These are phyloP conservation scores for Phallusia fumigata DNA, from an alignment of 23 tunicate genomes.

Conservation along the genomic window DNA sequence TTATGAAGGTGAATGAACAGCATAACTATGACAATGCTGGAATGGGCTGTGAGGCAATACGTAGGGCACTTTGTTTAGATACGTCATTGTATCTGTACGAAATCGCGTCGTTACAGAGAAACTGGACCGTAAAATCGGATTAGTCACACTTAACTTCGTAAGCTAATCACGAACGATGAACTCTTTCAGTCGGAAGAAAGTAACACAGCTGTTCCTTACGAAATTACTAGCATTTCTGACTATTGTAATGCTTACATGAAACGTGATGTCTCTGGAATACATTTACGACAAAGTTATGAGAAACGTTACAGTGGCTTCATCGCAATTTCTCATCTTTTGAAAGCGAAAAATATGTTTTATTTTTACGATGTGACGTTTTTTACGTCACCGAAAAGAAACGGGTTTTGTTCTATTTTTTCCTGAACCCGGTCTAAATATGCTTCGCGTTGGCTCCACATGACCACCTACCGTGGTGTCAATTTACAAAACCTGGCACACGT, in stretches of 20 bases:
- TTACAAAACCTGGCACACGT: constrained; percentile 1
- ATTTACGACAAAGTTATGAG: background rate
- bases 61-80: background rate
- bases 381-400: background rate
- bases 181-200: background rate
- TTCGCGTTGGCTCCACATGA: constrained; percentile 1
- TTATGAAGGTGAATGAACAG: no score
- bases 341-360: no score
- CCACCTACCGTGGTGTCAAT: background rate
- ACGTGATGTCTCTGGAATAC: background rate
- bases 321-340: no score
- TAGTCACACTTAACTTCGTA: background rate
- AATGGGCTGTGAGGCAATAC: background rate
- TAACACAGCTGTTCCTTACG: background rate
- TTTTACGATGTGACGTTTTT: background rate
- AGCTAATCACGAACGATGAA: background rate
- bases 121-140: constrained; percentile 11
- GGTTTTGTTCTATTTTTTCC: background rate
- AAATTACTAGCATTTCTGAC: background rate
- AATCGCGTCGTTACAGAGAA: constrained; percentile 3
- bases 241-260: background rate
- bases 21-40: background rate
- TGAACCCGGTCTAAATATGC: background rate
- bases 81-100: background rate
- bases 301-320: background rate